Conservation (phyloP, 2,888 invertebrate species). For the Drosophila paramelanica region DNA sequence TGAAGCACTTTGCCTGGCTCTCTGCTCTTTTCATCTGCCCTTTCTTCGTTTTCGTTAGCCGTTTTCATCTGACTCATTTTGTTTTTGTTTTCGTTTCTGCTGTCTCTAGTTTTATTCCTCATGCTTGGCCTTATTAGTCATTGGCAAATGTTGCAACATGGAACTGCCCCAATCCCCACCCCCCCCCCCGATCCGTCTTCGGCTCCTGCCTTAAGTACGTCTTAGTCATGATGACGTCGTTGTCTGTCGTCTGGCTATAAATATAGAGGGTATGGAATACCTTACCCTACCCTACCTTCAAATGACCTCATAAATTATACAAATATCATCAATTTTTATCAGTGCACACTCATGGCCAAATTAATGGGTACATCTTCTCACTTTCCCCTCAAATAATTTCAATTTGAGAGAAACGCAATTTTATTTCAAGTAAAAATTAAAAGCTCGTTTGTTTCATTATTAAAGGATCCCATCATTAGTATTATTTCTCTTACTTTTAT, state of each 20-base stretch:
- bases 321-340: slow-evolving; percentile 2
- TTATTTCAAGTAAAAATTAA: too few relatives aligned
- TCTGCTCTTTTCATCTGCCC: slow-evolving; percentile 18
- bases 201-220: not conserved
- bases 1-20: slow-evolving; percentile 37
- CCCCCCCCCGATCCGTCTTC: too few relatives aligned
- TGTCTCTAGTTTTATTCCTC: slow-evolving; percentile 34
- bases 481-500: too few relatives aligned
- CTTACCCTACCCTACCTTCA: not conserved
- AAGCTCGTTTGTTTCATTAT: too few relatives aligned
- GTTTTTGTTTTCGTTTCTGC: slow-evolving; percentile 15
- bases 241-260: slow-evolving; percentile 20
- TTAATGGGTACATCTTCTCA: not conserved
- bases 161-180: not conserved
- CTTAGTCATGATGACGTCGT: slow-evolving; percentile 17
- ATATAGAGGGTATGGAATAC: not conserved
- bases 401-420: too few relatives aligned
- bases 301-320: slow-evolving; percentile 26
- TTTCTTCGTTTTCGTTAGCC: slow-evolving; percentile 13
- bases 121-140: slow-evolving; percentile 65
- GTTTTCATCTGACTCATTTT: slow-evolving; percentile 42
- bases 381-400: too few relatives aligned
- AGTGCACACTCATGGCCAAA: not conserved
- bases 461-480: too few relatives aligned
- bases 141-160: slow-evolving; percentile 58